A percentile compares a stretch with the other conserved stretches of the same genome.
Conservation (phyloP, 2,888 invertebrate genomes). For the Listrodromus nycthemerus region DNA sequence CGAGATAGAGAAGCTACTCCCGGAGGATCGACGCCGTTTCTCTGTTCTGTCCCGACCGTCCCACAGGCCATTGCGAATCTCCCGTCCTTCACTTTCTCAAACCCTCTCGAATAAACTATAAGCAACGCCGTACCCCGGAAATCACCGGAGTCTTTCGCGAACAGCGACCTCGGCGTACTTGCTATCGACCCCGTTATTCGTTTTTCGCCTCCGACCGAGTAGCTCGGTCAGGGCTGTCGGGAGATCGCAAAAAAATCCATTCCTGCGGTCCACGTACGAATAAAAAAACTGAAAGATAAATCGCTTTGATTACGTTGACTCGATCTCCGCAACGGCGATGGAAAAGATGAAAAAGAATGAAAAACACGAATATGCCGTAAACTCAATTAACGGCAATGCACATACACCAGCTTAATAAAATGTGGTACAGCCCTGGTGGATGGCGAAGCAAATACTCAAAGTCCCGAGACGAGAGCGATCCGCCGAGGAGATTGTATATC, state of each 20-base stretch:
- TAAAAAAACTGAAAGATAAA: slow-evolving; percentile 19
- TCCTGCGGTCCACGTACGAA: background rate
- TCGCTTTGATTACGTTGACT: slow-evolving; percentile 14
- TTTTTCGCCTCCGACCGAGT: background rate
- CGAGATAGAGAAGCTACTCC: slow-evolving; percentile 65
- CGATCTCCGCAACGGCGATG: background rate
- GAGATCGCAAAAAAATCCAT: slow-evolving; percentile 35
- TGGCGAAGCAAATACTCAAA: background rate
- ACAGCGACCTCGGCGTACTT: slow-evolving; percentile 1
- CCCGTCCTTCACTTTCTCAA: slow-evolving; percentile 10
- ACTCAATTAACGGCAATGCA: slow-evolving; percentile 1
- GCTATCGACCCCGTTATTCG: slow-evolving; percentile 33
- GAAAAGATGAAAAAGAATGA: background rate
- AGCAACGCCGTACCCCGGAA: background rate
- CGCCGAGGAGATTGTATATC: background rate
- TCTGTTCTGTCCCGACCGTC: slow-evolving; percentile 4
- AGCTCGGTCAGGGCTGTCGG: background rate
- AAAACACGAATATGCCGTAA: slow-evolving; percentile 8
- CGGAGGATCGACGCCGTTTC: slow-evolving; percentile 9
- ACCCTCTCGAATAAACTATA: slow-evolving; percentile 15
- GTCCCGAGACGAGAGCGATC: background rate
- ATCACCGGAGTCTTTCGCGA: slow-evolving; percentile 28
- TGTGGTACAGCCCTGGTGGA: background rate
- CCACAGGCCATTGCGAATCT: background rate
- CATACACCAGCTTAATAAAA: background rate